These are phyloP conservation scores for Nothoprocta pentlandii DNA, from an alignment of 2,113 vertebrate genomes.

Conservation along the genomic window DNA sequence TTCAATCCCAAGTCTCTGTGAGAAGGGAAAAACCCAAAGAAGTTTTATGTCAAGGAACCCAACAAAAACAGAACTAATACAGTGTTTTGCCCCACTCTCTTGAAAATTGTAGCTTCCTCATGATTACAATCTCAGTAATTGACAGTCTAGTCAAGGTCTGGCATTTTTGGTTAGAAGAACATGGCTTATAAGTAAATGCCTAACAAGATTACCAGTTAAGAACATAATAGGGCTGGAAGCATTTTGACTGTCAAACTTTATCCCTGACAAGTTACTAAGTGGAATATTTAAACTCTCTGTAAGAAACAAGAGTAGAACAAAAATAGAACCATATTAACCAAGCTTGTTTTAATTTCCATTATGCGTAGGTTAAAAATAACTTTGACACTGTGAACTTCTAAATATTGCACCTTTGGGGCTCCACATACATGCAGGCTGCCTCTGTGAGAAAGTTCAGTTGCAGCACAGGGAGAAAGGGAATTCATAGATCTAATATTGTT, in stretches of 20 bases:
- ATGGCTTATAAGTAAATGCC: background rate
- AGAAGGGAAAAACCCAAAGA: background rate
- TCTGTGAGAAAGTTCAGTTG: background rate
- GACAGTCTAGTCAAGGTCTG: background rate
- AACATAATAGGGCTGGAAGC: background rate
- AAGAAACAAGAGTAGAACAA: background rate
- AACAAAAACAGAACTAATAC: background rate
- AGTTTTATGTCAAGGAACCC: background rate
- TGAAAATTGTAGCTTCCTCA: background rate
- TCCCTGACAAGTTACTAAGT: background rate
- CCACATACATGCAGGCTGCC: background rate
- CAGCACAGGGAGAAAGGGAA: background rate
- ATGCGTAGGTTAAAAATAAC: background rate
- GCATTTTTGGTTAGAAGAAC: background rate
- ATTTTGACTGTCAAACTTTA: background rate
- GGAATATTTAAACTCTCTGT: background rate
- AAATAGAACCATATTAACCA: background rate
- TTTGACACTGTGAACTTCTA: background rate
- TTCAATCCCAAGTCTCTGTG: background rate
- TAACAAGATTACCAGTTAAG: background rate
- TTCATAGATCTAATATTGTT: background rate
- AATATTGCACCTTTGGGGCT: background rate
- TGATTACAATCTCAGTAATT: constrained; percentile 7
- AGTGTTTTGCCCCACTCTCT: background rate
- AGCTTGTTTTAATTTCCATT: background rate